phyloP scores from a whole-genome alignment of 2,888 invertebrate species.

The Nomada ferruginata region DNA sequence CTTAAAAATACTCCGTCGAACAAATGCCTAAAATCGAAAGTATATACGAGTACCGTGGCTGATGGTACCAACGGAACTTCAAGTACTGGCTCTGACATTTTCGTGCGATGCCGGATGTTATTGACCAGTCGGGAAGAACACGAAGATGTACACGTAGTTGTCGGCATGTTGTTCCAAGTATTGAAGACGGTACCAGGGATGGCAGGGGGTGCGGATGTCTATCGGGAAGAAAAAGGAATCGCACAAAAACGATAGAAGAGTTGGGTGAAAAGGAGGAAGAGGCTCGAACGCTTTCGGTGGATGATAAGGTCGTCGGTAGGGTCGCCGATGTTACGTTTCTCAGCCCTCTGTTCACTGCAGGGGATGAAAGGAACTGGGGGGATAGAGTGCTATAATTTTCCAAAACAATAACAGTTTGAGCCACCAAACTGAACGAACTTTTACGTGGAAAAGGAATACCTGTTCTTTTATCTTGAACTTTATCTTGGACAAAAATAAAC shows the following conservation, averaged over 20 bases:
- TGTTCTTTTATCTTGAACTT: neutral
- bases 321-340: conserved; percentile 35
- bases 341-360: neutral
- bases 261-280: conserved; percentile 2
- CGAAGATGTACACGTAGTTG: conserved; percentile 41
- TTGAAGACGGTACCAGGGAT: conserved; percentile 55
- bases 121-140: conserved; percentile 61
- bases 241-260: conserved; percentile 37
- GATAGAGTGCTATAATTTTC: conserved; percentile 54
- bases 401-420: conserved; percentile 52
- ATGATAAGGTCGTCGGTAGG: conserved; percentile 61
- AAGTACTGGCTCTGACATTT: conserved; percentile 35
- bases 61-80: conserved; percentile 51
- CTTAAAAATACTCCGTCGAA: no score
- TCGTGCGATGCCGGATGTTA: conserved; percentile 56
- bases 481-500: no score
- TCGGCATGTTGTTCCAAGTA: conserved; percentile 50
- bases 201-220: conserved; percentile 54
- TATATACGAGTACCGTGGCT: conserved; percentile 20
- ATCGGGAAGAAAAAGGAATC: conserved; percentile 40
- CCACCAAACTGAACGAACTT: conserved; percentile 1
- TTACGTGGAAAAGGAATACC: neutral
- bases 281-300: conserved; percentile 51
- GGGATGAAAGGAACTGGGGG: neutral
- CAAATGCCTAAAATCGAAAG: neutral